Conservation (phyloP, 1,140 invertebrate species). For the Macrobrachium nipponense region DNA sequence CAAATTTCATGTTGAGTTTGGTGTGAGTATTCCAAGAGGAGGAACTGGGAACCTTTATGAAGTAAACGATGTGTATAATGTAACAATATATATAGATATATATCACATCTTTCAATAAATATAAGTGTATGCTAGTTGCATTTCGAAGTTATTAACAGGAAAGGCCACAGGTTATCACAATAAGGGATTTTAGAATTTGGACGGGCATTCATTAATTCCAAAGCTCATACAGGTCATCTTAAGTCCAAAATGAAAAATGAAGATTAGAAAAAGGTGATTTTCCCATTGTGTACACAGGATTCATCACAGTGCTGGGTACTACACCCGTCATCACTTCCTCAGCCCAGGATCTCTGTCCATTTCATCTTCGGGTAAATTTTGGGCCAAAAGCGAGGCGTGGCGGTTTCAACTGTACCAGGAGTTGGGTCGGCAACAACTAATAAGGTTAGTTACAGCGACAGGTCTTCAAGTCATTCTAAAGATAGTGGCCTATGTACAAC, state of each 20-base stretch:
- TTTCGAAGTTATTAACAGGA: constrained; percentile 49
- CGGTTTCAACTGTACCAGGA: constrained; percentile 11
- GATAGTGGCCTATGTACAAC: constrained; percentile 40
- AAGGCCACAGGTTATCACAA: constrained; percentile 60
- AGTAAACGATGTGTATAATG: constrained; percentile 34
- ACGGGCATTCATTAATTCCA: constrained; percentile 42
- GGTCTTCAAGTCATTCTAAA: background rate
- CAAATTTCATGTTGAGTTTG: too few relatives aligned
- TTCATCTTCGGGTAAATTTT: background rate
- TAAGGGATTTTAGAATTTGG: constrained; percentile 52
- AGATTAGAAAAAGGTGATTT: too few relatives aligned
- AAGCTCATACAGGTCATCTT: constrained; percentile 25
- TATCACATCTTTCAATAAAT: constrained; percentile 7
- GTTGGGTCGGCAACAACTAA: constrained; percentile 36
- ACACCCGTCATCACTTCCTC: too few relatives aligned
- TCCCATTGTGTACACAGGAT: too few relatives aligned
- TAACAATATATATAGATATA: constrained; percentile 37
- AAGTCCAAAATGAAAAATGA: constrained; percentile 1
- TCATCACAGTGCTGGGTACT: too few relatives aligned
- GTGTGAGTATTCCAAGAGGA: constrained; percentile 35
- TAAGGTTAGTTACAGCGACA: constrained; percentile 36
- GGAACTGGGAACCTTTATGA: constrained; percentile 35
- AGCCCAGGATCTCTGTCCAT: too few relatives aligned
- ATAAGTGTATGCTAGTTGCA: constrained; percentile 27
- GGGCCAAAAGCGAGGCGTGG: constrained; percentile 9